These are phyloP conservation scores for Maniola jurtina DNA, from an alignment of 1,140 invertebrate species.

Conservation along the genomic window DNA sequence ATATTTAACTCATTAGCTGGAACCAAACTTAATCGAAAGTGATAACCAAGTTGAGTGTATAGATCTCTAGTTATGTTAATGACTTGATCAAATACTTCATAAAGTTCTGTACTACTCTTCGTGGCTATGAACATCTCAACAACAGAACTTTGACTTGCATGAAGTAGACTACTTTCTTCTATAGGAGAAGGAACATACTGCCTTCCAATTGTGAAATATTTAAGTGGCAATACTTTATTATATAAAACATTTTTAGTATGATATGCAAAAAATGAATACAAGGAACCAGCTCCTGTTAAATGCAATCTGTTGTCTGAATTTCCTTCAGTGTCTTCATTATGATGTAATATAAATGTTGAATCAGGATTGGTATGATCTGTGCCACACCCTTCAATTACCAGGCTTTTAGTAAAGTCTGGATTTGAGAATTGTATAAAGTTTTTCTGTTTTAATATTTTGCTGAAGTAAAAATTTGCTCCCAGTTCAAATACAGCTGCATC, in stretches of 20 bases:
- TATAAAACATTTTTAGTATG: slow-evolving; percentile 81
- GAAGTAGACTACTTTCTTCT: slow-evolving; percentile 78
- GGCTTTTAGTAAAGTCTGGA: slow-evolving; percentile 83
- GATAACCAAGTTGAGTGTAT: slow-evolving; percentile 80
- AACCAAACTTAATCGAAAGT: slow-evolving; percentile 80
- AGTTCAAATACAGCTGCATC: slow-evolving; percentile 84
- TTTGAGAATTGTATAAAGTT: slow-evolving; percentile 81
- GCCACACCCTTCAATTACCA: slow-evolving; percentile 84
- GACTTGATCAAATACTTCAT: slow-evolving; percentile 73
- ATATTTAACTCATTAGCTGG: slow-evolving; percentile 78
- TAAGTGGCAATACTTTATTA: slow-evolving; percentile 80
- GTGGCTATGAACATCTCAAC: slow-evolving; percentile 79
- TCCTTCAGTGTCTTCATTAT: slow-evolving; percentile 71
- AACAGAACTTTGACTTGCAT: slow-evolving; percentile 81
- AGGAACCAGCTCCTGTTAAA: slow-evolving; percentile 82
- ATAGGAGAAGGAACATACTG: slow-evolving; percentile 79
- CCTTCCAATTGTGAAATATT: slow-evolving; percentile 81
- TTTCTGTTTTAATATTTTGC: slow-evolving; percentile 67
- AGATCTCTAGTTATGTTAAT: slow-evolving; percentile 69
- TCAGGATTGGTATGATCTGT: slow-evolving; percentile 77
- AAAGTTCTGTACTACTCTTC: slow-evolving; percentile 66
- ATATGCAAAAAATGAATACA: slow-evolving; percentile 82
- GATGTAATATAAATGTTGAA: slow-evolving; percentile 79
- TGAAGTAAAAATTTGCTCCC: slow-evolving; percentile 78
- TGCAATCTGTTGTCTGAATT: slow-evolving; percentile 79